These are phyloP conservation scores for Cebus imitator DNA, from an alignment of 2,113 vertebrate genomes.

Conservation along the genomic window DNA sequence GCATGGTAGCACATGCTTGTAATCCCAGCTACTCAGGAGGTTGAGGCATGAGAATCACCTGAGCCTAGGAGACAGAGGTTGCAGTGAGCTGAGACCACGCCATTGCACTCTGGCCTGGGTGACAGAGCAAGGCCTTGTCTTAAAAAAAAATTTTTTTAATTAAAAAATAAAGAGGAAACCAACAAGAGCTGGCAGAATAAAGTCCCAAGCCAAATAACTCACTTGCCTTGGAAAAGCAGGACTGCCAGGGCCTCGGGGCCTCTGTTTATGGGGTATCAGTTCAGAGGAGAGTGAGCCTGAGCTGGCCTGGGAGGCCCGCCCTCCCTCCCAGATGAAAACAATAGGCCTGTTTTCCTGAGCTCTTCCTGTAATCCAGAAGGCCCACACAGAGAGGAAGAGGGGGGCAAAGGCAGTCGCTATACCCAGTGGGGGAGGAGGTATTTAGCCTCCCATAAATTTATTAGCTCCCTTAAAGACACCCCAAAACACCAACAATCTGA, in stretches of 20 bases:
- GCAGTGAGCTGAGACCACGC: no score
- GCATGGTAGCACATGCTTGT: no score
- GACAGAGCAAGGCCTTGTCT: no score
- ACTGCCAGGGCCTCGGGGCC: conserved; percentile 20
- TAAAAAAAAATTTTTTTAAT: no score
- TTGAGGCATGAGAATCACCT: no score
- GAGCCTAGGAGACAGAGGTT: no score
- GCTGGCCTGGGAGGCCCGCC: background rate
- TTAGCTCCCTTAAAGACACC: background rate
- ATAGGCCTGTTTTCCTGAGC: conserved; percentile 57
- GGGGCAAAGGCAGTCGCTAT: background rate
- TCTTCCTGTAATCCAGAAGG: conserved; percentile 66
- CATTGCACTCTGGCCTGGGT: no score
- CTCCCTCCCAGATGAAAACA: conserved; percentile 33
- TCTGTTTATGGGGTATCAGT: background rate
- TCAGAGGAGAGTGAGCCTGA: background rate
- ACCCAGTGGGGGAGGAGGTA: background rate
- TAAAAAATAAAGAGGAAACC: background rate
- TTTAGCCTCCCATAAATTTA: background rate
- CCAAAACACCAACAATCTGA: background rate
- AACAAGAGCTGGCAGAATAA: background rate
- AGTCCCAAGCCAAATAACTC: background rate
- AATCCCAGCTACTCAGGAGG: no score
- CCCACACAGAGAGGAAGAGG: background rate
- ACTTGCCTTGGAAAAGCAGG: background rate